Conservation (phyloP, 2,113 vertebrate genomes). For the Tauraco erythrolophus region DNA sequence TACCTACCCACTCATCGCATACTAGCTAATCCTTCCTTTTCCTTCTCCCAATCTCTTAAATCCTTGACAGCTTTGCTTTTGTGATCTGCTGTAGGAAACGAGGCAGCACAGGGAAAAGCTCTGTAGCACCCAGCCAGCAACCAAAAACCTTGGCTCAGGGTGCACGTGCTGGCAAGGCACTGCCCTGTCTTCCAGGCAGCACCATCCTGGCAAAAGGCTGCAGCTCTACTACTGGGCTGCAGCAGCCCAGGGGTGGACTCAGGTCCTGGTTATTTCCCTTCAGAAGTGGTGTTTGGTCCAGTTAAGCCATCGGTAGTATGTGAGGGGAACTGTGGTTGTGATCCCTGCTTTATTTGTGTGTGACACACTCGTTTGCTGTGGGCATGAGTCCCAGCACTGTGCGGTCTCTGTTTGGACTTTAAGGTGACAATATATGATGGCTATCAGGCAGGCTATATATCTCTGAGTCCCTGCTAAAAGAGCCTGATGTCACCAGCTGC, state of each 20-base stretch:
- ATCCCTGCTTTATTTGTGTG: not conserved
- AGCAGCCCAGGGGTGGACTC: not conserved
- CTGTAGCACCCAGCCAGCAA: not conserved
- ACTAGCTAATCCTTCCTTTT: not conserved
- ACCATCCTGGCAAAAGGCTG: not conserved
- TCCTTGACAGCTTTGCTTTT: not conserved
- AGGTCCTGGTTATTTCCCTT: not conserved
- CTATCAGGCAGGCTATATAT: not conserved
- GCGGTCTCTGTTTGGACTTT: accelerated
- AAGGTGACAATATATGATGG: not conserved
- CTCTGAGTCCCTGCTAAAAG: not conserved
- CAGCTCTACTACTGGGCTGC: not conserved
- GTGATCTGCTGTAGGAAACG: not conserved
- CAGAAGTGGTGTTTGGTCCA: not conserved
- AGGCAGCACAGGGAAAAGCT: not conserved
- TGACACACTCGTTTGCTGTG: not conserved
- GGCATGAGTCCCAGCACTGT: not conserved
- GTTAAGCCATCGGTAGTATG: not conserved
- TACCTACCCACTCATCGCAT: not conserved
- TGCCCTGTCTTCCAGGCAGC: not conserved
- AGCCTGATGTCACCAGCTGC: not conserved
- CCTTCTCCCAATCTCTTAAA: not conserved
- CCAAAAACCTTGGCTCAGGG: not conserved
- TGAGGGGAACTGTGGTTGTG: not conserved
- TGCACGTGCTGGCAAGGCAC: accelerated